Evolutionary conservation across 1,140 invertebrate species (phyloP).

Genomic region (Neodiprion lecontei): DNA sequence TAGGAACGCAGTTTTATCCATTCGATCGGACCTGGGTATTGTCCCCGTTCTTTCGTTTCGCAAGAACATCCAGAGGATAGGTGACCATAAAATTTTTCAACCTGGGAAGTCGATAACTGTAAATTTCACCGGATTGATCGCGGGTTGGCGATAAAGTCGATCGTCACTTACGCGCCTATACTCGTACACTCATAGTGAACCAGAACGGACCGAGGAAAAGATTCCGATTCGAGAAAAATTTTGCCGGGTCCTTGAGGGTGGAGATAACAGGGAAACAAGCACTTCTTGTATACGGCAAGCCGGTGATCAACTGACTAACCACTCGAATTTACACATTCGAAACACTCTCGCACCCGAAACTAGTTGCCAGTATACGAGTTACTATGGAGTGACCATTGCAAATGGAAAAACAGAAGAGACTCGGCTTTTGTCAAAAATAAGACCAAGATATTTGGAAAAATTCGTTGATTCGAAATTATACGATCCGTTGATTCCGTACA

Average conservation of each 20-base stretch:
- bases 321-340: too few species aligned
- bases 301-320: not conserved
- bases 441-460: too few species aligned
- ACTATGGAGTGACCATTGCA: too few species aligned
- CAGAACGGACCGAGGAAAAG: not conserved
- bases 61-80: not conserved
- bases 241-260: not conserved
- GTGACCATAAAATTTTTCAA: not conserved
- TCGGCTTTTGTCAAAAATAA: too few species aligned
- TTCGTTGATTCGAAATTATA: too few species aligned
- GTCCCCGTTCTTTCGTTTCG: not conserved
- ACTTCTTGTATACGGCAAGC: not conserved
- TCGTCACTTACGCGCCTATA: not conserved
- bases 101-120: not conserved
- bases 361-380: too few species aligned
- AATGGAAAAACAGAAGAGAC: too few species aligned
- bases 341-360: too few species aligned
- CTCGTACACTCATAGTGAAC: not conserved
- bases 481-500: too few species aligned
- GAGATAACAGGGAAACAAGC: not conserved
- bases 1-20: not conserved
- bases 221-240: not conserved
- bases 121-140: not conserved
- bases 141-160: slow-evolving; percentile 1
- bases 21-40: not conserved